Percentiles rank a stretch among this genome's conserved stretches.
Conservation (phyloP, 64 coral and sea anemone genomes). For the Stichodactyla mertensii region DNA sequence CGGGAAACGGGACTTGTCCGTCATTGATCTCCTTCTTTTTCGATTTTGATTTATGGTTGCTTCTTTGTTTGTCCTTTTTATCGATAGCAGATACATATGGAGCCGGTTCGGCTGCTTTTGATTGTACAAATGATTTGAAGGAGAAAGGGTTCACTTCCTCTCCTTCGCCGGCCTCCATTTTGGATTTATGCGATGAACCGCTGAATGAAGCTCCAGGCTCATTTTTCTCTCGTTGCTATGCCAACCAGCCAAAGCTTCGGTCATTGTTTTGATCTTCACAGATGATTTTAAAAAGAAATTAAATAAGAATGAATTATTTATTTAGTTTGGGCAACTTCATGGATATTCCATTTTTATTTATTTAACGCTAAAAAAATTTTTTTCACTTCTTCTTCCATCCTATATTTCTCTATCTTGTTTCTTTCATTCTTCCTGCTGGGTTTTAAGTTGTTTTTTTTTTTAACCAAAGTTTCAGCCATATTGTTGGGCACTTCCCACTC, state of each 20-base stretch:
- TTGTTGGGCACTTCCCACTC: no score
- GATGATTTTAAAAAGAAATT: no score
- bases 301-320: no score
- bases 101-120: background rate
- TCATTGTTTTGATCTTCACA: no score
- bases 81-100: background rate
- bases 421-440: no score
- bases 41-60: background rate
- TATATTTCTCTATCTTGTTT: no score
- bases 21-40: background rate
- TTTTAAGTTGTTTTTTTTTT: no score
- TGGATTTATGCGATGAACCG: background rate
- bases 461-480: no score
- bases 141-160: constrained; percentile 32
- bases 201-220: background rate
- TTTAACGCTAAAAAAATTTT: no score
- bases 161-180: constrained; percentile 12
- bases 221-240: background rate
- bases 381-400: no score
- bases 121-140: constrained; percentile 24
- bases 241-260: background rate
- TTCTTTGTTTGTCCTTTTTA: background rate
- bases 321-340: no score
- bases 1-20: constrained; percentile 16
- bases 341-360: no score